Evolutionary conservation across 2,888 invertebrate species (phyloP).

Genomic region (Cataglyphis cursor): DNA sequence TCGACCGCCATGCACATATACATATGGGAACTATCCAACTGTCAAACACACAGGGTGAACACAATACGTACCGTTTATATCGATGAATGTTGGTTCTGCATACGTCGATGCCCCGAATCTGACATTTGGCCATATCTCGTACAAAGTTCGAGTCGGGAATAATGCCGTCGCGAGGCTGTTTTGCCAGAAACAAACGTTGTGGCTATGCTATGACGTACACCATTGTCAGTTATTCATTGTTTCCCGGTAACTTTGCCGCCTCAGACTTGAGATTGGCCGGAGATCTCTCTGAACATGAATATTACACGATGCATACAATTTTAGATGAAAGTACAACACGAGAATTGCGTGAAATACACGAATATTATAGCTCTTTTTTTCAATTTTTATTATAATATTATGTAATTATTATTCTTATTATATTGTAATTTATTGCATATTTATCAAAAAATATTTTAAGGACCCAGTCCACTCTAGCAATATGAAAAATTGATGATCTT

Average conservation of each 20-base stretch:
- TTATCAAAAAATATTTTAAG: not conserved
- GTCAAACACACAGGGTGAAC: constrained; percentile 70
- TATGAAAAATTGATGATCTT: no score
- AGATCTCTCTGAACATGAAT: constrained; percentile 9
- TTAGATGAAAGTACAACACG: not conserved
- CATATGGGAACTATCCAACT: constrained; percentile 50
- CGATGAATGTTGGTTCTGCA: constrained; percentile 57
- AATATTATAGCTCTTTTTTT: not conserved
- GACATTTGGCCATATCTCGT: constrained; percentile 51
- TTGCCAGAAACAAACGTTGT: constrained; percentile 62
- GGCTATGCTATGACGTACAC: not conserved
- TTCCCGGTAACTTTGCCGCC: constrained; percentile 12
- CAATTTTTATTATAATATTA: not conserved
- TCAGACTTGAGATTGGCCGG: not conserved
- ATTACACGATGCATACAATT: not conserved
- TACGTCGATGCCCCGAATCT: constrained; percentile 63
- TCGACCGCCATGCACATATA: not conserved
- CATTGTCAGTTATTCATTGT: constrained; percentile 22
- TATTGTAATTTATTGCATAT: not conserved
- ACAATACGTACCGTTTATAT: constrained; percentile 24
- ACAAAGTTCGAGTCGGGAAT: constrained; percentile 17
- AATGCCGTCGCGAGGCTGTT: constrained; percentile 46
- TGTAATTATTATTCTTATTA: not conserved
- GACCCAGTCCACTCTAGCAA: no score
- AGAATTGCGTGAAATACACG: not conserved